Evolutionary conservation across 2,888 invertebrate species (phyloP), one percentile per base, ranked within the genome.

Genomic region (Ariolimax columbianus): DNA sequence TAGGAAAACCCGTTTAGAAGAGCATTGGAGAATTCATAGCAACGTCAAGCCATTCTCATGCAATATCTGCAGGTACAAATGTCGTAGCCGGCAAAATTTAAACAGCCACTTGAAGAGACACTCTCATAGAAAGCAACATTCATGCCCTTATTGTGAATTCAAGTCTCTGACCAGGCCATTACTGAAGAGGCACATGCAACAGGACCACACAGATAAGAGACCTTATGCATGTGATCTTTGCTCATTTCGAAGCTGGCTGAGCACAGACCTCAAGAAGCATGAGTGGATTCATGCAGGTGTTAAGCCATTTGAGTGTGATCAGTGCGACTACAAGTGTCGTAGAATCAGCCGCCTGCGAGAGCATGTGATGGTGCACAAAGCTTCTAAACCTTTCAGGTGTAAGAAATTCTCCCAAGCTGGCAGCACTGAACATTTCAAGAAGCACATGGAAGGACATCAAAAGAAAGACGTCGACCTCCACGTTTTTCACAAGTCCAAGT

Each of bases 331-430:
- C 40, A 78, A 55, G 11, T 78, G 78, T 63, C 63, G 78, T 38
- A 59, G 78, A 33, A 38, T 51, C 63, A 78, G 55, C 38, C 59
- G 78, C n/a, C 63, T 78, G 63, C 33, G 38, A 26, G 78, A 78
- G 26, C 78, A 78, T 43, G 63, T 78, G 78, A 78, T 78, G 78
- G 36, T 78, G 6, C 78, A 78, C 78, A 78, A 78, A 59, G 63
- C 59, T 38, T 3, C 38, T 36, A 78, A 59, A 26, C 78, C 78
- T 36, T 63, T 40, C 40, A 78, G n/a, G n/a, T 78, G 78, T 38
- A 63, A 36, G 14, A 63, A 26, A 36, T 78, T 63, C 38, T 36
- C 38, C 17, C 40, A 78, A 63, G 36, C 78, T 17, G 33, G 63
- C n/a, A n/a, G 78, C 55, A 78, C 78, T 30, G 63, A 38, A 26